Evolutionary conservation across 2,888 invertebrate genomes (phyloP).

Genomic region (Gymnoscelis rufifasciata): DNA sequence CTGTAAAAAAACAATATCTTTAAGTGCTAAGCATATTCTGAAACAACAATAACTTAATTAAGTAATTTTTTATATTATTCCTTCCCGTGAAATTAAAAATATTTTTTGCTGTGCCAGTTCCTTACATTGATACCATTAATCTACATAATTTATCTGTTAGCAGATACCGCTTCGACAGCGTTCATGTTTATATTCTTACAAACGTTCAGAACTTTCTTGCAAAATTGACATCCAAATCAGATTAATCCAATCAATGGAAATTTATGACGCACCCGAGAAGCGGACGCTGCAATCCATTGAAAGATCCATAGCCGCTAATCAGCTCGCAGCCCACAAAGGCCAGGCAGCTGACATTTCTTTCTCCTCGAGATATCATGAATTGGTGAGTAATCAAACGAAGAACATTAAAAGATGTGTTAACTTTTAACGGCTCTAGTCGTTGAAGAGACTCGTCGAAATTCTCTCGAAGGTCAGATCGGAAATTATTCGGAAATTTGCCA

Average conservation of each 20-base stretch:
- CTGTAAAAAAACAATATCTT: conserved; percentile 4
- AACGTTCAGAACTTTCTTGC: conserved; percentile 68
- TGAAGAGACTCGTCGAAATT: conserved; percentile 6
- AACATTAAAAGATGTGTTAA: no score
- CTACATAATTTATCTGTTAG: conserved; percentile 2
- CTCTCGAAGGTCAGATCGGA: conserved; percentile 24
- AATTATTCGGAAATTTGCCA: conserved; percentile 74
- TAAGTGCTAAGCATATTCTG: no score
- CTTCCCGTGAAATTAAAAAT: no score
- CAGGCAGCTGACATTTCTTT: conserved; percentile 37
- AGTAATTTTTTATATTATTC: no score
- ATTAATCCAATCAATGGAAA: conserved; percentile 79
- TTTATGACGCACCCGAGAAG: conserved; percentile 76
- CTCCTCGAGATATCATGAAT: conserved; percentile 17
- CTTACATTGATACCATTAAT: background rate
- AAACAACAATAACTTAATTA: no score
- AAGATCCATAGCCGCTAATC: conserved; percentile 68
- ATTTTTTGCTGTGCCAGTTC: background rate
- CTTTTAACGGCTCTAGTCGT: conserved; percentile 8
- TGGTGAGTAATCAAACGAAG: conserved; percentile 7
- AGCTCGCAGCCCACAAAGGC: conserved; percentile 52
- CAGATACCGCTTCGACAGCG: conserved; percentile 18
- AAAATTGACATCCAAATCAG: conserved; percentile 79
- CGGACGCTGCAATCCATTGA: conserved; percentile 61
- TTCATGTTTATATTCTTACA: conserved; percentile 66